Evolutionary conservation across 2,113 vertebrate species (phyloP), one percentile per base, ranked within the genome.

Genomic region (Neolamprologus devosi): DNA sequence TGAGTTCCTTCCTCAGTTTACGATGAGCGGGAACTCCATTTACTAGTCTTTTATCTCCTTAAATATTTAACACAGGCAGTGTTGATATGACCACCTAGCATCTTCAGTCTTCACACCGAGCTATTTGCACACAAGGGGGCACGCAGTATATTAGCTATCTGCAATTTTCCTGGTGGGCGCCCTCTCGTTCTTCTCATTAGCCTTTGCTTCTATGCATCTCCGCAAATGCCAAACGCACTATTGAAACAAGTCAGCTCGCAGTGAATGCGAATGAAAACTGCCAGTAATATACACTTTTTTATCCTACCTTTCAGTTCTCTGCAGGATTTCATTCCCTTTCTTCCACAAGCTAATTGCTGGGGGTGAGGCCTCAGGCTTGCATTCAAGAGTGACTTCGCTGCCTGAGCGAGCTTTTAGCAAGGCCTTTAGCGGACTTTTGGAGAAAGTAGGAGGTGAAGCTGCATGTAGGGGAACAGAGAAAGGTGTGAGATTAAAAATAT

Each of bases 401-500:
- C 98, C 98, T 80, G 96, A 96, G 47, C 97, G 97, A 81, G 97
- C 98, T 92, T 98, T 98, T 92, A 98, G 94, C 95, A 98, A 53
- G 70, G 93, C 90, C 89, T 93, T 97, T 96, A 99, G 95, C 7
- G 97, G 97, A 75, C 94, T 97, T 94, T 94, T 97, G 82, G 98
- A 97, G 95, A 99, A 99, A 92, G 97, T 97, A 28, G 98, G 98
- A 86, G 98, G 96, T 80, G 98, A 97, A 23, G 98, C 98, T 99
- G 87, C n/a, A 60, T 33, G 58, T 28, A 45, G 57, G 85, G 26
- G 11, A 79, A 70, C 13, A 85, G n/a, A 51, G 40, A 90, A 95
- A 21, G 16, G 40, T 19, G n/a, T 83, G 35, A 85, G 60, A 82
- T 84, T 63, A 80, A 57, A 85, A 73, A 2, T 28, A 30, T 30